Evolutionary conservation across 2,888 invertebrate species (phyloP), one percentile per base, ranked within the genome.

Genomic region (Pharmacophagus antenor): DNA sequence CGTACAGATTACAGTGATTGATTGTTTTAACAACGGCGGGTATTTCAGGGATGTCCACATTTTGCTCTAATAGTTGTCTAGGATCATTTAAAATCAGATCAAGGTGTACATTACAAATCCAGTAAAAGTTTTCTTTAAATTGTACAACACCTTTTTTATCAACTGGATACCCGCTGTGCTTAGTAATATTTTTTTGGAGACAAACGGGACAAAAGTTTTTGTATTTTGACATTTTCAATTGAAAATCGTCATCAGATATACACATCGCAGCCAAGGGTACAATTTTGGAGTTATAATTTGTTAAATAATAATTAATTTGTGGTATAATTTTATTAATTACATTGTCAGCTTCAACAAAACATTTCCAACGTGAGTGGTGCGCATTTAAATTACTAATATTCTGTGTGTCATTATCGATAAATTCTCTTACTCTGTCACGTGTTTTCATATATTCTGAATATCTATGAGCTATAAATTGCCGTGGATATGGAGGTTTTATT

Each of bases 131-230:
- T 27, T 88, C 76, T 62, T 82, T 76, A 69, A 85, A 94, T 63
- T 93, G 92, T 1, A 94, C 82, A 52, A 93, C 70, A 6, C 93
- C 93, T 47, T 84, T 85, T 66, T 91, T 88, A 69, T 92, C 87
- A 0, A 91, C 86, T 7, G 92, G 91, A 48, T 79, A 82, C 0
- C 84, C 84, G 57, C 89, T 92, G 58, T 80, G 80, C 37, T 68
- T 79, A 8, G 82, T 67, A 60, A 74, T 66, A 65, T 84, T 79
- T 37, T 72, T 72, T 25, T 78, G 77, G n/a, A 93, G 75, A 71
- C 94, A 94, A 41, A 89, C 71, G 0, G 94, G 94, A 68, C 94
- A 94, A 69, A 92, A 86, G 58, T 90, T 85, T 71, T 91, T 89
- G 63, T 84, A 92, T 2, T 63, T 56, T 31, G 92, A 91, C 75